Conservation (phyloP, 1,140 invertebrate species). For the Trissolcus basalis region DNA sequence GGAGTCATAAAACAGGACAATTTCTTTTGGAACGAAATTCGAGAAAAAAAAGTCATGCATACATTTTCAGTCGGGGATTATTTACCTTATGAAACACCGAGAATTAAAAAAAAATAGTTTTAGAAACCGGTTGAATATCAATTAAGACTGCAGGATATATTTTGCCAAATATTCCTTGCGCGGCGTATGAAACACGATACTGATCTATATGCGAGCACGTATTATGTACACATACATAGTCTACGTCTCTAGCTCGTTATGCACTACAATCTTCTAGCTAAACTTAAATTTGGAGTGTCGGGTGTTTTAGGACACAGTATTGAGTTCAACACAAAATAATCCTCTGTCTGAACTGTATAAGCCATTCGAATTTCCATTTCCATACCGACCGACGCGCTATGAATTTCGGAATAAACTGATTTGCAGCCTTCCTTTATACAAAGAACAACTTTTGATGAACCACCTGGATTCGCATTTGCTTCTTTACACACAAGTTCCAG, state of each 20-base stretch:
- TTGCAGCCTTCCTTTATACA: constrained; percentile 1
- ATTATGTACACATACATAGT: constrained; percentile 35
- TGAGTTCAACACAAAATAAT: background rate
- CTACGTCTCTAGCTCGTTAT: constrained; percentile 31
- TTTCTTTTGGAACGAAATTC: background rate
- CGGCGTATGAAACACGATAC: constrained; percentile 28
- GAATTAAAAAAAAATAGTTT: background rate
- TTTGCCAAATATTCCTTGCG: constrained; percentile 46
- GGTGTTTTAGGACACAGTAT: too few relatives aligned
- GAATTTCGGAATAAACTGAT: constrained; percentile 4
- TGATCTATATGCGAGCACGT: constrained; percentile 14
- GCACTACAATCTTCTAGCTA: constrained; percentile 41
- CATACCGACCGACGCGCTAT: too few relatives aligned
- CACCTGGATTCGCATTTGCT: constrained; percentile 16
- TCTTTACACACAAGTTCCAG: constrained; percentile 13
- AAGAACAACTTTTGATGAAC: constrained; percentile 25
- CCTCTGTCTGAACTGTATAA: background rate
- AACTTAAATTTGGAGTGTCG: constrained; percentile 12
- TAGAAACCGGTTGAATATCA: background rate
- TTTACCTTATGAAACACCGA: background rate
- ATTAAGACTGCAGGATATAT: constrained; percentile 14
- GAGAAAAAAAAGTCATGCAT: background rate
- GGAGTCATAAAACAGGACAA: background rate
- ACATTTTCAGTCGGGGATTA: background rate
- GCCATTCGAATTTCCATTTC: too few relatives aligned